These are phyloP conservation scores for Arctopsyche grandis DNA, from an alignment of 1,140 invertebrate species.

Conservation along the genomic window DNA sequence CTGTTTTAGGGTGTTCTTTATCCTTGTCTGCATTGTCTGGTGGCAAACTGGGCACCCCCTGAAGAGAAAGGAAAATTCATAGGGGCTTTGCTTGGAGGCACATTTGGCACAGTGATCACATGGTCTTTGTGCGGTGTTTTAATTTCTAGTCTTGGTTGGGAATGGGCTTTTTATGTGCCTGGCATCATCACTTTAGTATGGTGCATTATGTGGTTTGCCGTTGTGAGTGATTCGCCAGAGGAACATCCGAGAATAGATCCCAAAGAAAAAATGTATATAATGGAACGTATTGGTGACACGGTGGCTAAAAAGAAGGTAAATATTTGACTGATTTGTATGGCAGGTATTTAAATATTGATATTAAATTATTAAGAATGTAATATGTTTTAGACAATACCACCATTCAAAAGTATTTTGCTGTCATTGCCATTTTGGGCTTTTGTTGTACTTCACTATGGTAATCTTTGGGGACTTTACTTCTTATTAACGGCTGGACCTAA, in stretches of 20 bases:
- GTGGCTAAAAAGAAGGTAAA: constrained; percentile 64
- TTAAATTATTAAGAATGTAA: background rate
- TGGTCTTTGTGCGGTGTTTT: constrained; percentile 75
- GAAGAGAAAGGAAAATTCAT: constrained; percentile 81
- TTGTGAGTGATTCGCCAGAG: constrained; percentile 78
- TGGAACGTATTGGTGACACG: constrained; percentile 67
- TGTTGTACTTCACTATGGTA: constrained; percentile 76
- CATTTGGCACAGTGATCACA: constrained; percentile 81
- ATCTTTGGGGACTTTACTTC: constrained; percentile 82
- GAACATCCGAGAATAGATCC: constrained; percentile 79
- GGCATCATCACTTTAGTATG: constrained; percentile 73
- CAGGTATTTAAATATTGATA: background rate
- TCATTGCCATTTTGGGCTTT: constrained; percentile 77
- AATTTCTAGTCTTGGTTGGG: constrained; percentile 75
- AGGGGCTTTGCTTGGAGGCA: constrained; percentile 78
- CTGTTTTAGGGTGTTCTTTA: constrained; percentile 73
- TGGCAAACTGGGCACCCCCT: constrained; percentile 80
- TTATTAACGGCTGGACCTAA: constrained; percentile 89
- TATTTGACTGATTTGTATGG: background rate
- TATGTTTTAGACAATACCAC: constrained; percentile 65
- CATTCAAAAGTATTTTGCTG: constrained; percentile 69
- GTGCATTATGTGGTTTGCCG: constrained; percentile 71
- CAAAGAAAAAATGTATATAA: constrained; percentile 81
- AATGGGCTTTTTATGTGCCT: constrained; percentile 77
- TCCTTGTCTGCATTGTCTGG: constrained; percentile 76